Percentiles rank a stretch among this genome's conserved stretches.
These are phyloP conservation scores for Parazoanthus swiftii DNA, from an alignment of 92 coral and sea anemone genomes.

Conservation along the genomic window DNA sequence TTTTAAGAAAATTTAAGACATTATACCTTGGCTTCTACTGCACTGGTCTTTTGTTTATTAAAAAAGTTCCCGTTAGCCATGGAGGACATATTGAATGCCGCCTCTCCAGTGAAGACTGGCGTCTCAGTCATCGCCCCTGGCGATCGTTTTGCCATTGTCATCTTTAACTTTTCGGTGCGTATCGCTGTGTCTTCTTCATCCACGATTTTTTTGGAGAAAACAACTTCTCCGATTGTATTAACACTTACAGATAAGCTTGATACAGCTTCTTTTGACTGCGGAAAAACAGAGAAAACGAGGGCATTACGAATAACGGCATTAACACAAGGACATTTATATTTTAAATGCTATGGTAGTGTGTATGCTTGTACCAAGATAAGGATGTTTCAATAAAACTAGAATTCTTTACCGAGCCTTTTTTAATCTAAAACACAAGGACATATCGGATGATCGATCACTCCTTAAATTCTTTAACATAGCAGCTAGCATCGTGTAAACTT, in stretches of 20 bases:
- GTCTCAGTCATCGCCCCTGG: slow-evolving; percentile 21
- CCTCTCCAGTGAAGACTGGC: slow-evolving; percentile 6
- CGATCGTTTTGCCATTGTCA: slow-evolving; percentile 39
- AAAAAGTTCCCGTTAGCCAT: neutral
- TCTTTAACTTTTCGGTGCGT: neutral
- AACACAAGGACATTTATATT: neutral
- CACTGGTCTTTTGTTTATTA: neutral
- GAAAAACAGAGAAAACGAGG: neutral
- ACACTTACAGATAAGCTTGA: neutral
- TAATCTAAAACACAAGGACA: too few relatives aligned
- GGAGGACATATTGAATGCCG: slow-evolving; percentile 8
- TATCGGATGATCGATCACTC: too few relatives aligned
- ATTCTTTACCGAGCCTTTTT: too few relatives aligned
- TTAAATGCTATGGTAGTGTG: too few relatives aligned
- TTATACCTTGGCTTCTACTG: slow-evolving; percentile 30
- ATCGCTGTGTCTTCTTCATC: slow-evolving; percentile 39
- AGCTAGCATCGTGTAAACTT: too few relatives aligned
- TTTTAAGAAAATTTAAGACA: neutral
- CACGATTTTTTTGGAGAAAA: slow-evolving; percentile 22
- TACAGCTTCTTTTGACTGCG: slow-evolving; percentile 25
- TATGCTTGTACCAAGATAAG: too few relatives aligned
- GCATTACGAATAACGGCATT: neutral
- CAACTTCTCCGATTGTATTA: slow-evolving; percentile 18
- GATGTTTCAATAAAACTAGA: too few relatives aligned
- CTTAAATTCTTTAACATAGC: too few relatives aligned